phyloP scores from a whole-genome alignment of 2,888 invertebrate species.

The Eustalomyia histrio region DNA sequence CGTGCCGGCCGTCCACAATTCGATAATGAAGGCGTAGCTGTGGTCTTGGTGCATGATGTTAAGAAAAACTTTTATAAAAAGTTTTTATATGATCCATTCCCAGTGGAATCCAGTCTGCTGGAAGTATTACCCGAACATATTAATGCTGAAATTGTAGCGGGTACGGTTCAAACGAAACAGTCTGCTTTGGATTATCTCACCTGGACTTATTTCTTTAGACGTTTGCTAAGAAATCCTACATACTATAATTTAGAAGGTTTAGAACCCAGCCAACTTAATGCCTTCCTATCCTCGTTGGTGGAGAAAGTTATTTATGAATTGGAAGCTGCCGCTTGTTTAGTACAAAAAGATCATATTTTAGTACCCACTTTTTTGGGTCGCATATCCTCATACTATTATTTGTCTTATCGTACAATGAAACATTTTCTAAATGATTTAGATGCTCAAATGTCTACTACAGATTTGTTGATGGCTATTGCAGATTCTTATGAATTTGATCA shows the following conservation, averaged over 20 bases:
- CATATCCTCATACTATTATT: slow-evolving; percentile 97
- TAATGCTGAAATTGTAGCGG: slow-evolving; percentile 98
- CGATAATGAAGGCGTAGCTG: slow-evolving; percentile 94
- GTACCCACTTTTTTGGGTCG: slow-evolving; percentile 90
- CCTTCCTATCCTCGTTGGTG: slow-evolving; percentile 89
- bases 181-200: slow-evolving; percentile 97
- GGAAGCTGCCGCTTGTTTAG: slow-evolving; percentile 87
- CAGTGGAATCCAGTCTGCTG: slow-evolving; percentile 97
- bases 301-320: slow-evolving; percentile 88
- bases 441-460: slow-evolving; percentile 84
- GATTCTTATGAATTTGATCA: slow-evolving; percentile 94
- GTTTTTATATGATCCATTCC: slow-evolving; percentile 99
- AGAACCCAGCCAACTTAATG: slow-evolving; percentile 85
- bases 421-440: slow-evolving; percentile 87
- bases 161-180: slow-evolving; percentile 94
- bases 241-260: slow-evolving; percentile 90
- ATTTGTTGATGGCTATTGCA: slow-evolving; percentile 88
- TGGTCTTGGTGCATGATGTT: slow-evolving; percentile 94
- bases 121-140: slow-evolving; percentile 96
- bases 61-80: slow-evolving; percentile 99
- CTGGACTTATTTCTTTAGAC: slow-evolving; percentile 98
- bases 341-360: slow-evolving; percentile 82
- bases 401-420: slow-evolving; percentile 94
- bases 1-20: slow-evolving; percentile 98
- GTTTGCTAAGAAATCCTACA: slow-evolving; percentile 94